Evolutionary conservation across 2,888 invertebrate species (phyloP).

Genomic region (Chouioia cunea): DNA sequence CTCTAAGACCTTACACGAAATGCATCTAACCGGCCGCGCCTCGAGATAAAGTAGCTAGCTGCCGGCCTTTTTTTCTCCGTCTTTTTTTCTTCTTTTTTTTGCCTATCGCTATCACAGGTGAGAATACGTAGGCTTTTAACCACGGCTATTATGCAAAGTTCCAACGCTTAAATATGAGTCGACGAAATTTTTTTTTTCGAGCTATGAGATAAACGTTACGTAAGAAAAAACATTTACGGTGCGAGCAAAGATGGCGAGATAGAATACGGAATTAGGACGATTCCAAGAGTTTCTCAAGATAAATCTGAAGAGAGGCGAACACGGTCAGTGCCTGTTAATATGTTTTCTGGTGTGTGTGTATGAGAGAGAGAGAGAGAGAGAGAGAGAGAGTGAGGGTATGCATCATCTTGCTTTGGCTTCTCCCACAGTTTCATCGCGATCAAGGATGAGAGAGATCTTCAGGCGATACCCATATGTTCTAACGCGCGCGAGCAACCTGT

Average conservation of each 20-base stretch:
- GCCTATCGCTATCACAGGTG: slow-evolving; percentile 5
- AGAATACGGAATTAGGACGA: slow-evolving; percentile 38
- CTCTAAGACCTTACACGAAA: slow-evolving; percentile 52
- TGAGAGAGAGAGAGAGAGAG: slow-evolving; percentile 15
- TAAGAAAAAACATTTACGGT: too few species aligned
- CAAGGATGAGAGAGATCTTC: slow-evolving; percentile 55
- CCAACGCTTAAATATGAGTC: not conserved
- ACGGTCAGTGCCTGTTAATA: slow-evolving; percentile 49
- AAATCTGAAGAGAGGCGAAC: slow-evolving; percentile 33
- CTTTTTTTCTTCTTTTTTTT: not conserved
- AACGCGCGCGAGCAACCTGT: slow-evolving; percentile 59
- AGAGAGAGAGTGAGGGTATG: slow-evolving; percentile 32
- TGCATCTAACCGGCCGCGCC: slow-evolving; percentile 54
- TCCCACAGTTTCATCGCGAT: slow-evolving; percentile 42
- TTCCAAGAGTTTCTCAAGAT: slow-evolving; percentile 45
- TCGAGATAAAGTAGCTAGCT: slow-evolving; percentile 54
- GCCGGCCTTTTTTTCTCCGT: slow-evolving; percentile 13
- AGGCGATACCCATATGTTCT: slow-evolving; percentile 57
- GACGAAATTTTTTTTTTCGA: not conserved
- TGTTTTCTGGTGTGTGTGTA: slow-evolving; percentile 31
- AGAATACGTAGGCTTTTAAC: slow-evolving; percentile 19
- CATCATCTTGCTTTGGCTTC: too few species aligned
- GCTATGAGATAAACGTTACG: too few species aligned
- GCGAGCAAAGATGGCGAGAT: slow-evolving; percentile 24
- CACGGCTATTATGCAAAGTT: slow-evolving; percentile 6